Evolutionary conservation across 2,888 invertebrate species (phyloP), one percentile per base, ranked within the genome.

Genomic region (Koerneria pararmatus): DNA sequence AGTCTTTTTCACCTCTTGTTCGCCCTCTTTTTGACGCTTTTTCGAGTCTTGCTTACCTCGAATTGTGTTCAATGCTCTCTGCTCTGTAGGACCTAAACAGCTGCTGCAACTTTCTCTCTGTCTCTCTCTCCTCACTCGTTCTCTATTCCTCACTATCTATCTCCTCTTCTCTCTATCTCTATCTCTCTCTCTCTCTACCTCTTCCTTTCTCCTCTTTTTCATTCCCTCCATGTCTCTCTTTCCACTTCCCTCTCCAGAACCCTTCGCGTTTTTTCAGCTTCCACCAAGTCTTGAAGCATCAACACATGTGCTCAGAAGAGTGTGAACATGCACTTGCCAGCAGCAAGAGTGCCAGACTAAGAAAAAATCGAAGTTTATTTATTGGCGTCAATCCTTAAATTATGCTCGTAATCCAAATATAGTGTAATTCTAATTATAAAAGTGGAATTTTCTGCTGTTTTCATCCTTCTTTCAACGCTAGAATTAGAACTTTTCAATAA

Each of bases 371-470:
- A n/a, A n/a, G n/a, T n/a, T n/a, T n/a, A n/a, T n/a, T n/a, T n/a
- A n/a, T n/a, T n/a, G n/a, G n/a, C n/a, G n/a, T n/a, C n/a, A n/a
- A n/a, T n/a, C n/a, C n/a, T n/a, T n/a, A n/a, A n/a, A n/a, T n/a
- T n/a, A n/a, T n/a, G n/a, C n/a, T n/a, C n/a, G n/a, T n/a, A n/a
- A n/a, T n/a, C n/a, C n/a, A n/a, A n/a, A n/a, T n/a, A n/a, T n/a
- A n/a, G n/a, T n/a, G n/a, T n/a, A n/a, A n/a, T 46, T n/a, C n/a
- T 2, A 59, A 46, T 46, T 41, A 59, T 59, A 59, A 59, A 48
- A 37, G 57, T 11, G 34, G 59, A 59, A 59, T 59, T 59, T 46
- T 59, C 46, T 46, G n/a, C n/a, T n/a, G n/a, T n/a, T n/a, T 48
- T 59, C 41, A 48, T 59, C 59, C 57, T 37, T 59, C 58, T 51